Conservation (phyloP, 1,140 invertebrate species). For the Idris sp. region DNA sequence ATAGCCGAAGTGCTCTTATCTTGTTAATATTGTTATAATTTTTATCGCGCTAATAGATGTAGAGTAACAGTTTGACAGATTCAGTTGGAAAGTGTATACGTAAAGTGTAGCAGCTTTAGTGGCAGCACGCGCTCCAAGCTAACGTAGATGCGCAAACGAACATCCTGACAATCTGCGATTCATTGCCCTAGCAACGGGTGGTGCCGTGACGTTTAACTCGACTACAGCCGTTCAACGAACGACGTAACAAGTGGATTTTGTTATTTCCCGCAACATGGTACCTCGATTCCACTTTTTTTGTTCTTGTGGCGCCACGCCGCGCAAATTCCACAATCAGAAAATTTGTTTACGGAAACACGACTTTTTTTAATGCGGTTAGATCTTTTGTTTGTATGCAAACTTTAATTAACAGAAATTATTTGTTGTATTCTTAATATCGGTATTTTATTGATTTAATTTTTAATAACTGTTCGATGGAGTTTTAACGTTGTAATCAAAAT, state of each 20-base stretch:
- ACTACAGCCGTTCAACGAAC: conserved; percentile 26
- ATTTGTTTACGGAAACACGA: not conserved
- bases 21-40: conserved; percentile 24
- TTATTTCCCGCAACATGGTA: conserved; percentile 60
- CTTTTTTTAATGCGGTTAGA: too few relatives aligned
- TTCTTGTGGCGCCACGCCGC: not conserved
- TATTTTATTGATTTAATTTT: too few relatives aligned
- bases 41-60: conserved; percentile 30
- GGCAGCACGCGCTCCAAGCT: conserved; percentile 28
- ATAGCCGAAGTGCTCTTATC: conserved; percentile 1
- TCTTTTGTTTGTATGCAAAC: too few relatives aligned
- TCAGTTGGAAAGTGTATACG: conserved; percentile 33
- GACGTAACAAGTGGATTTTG: conserved; percentile 72
- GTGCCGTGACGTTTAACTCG: conserved; percentile 59
- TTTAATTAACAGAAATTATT: not conserved
- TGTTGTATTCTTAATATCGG: too few relatives aligned
- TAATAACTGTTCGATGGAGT: too few relatives aligned
- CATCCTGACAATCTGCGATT: conserved; percentile 73
- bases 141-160: conserved; percentile 63
- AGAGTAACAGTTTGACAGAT: conserved; percentile 40
- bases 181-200: conserved; percentile 74
- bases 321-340: not conserved
- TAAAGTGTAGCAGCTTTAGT: conserved; percentile 10
- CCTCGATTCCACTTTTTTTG: not conserved
- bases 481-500: too few relatives aligned